phyloP scores from a whole-genome alignment of 2,113 vertebrate species.

The Caretta caretta region DNA sequence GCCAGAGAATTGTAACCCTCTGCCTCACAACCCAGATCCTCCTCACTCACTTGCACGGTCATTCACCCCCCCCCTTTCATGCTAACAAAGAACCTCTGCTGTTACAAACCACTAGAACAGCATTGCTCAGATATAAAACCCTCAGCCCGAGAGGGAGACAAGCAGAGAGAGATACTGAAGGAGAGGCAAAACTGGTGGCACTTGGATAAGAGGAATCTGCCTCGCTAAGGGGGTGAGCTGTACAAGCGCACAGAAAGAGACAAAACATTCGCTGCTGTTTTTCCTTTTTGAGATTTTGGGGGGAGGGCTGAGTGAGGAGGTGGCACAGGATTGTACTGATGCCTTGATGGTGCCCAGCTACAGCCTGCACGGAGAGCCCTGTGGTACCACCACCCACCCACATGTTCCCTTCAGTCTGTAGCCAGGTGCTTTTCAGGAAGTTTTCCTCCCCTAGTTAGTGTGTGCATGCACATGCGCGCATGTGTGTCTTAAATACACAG shows the following conservation, averaged over 20 bases:
- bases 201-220: background rate
- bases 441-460: background rate
- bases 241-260: background rate
- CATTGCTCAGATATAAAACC: background rate
- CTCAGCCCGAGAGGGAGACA: background rate
- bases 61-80: too few species aligned
- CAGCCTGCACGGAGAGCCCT: background rate
- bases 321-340: background rate
- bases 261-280: background rate
- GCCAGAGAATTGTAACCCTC: background rate
- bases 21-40: background rate
- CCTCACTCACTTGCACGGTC: background rate
- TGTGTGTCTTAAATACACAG: background rate
- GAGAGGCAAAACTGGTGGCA: background rate
- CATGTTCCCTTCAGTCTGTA: background rate
- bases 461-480: background rate
- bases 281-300: background rate
- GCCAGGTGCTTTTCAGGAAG: slow-evolving; percentile 8
- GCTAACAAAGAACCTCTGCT: background rate
- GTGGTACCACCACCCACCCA: background rate
- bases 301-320: background rate
- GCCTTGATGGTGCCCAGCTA: background rate
- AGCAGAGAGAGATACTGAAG: background rate
- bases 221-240: background rate
- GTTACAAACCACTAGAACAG: background rate